Percentiles rank a stretch among this genome's conserved stretches.
These are phyloP conservation scores for Tribolium madens DNA, from an alignment of 1,140 invertebrate genomes.

Conservation along the genomic window DNA sequence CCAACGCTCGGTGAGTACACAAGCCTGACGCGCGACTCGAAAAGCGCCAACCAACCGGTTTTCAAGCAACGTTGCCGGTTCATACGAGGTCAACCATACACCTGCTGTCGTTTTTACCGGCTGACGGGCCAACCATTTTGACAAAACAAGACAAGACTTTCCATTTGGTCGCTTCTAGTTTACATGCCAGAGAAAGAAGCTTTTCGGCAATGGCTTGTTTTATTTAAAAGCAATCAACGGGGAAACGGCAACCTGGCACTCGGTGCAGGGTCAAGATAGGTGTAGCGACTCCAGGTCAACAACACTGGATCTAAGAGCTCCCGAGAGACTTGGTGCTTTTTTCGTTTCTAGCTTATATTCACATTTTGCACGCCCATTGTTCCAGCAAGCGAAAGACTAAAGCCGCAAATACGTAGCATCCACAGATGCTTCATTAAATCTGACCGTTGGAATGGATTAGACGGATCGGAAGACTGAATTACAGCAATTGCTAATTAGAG, in stretches of 20 bases:
- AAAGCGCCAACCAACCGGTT: conserved; percentile 35
- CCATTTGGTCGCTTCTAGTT: neutral
- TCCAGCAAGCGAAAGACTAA: neutral
- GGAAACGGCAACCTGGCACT: conserved; percentile 13
- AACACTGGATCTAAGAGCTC: conserved; percentile 15
- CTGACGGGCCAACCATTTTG: conserved; percentile 27
- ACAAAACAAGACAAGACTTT: neutral
- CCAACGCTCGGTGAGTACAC: conserved; percentile 43
- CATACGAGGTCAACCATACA: conserved; percentile 27
- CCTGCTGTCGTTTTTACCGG: conserved; percentile 34
- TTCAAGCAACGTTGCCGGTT: conserved; percentile 27
- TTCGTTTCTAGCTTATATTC: neutral
- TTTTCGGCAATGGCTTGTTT: neutral
- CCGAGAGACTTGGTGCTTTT: neutral
- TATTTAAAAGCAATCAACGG: neutral
- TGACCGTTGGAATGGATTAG: neutral
- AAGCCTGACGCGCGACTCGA: conserved; percentile 31
- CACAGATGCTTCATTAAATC: neutral
- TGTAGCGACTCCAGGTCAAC: conserved; percentile 37
- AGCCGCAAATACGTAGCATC: neutral
- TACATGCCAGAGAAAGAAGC: neutral
- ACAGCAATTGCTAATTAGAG: no score
- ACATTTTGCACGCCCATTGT: conserved; percentile 25
- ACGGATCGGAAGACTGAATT: neutral
- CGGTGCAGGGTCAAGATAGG: conserved; percentile 41